These are phyloP conservation scores for Brachymystax lenok DNA, from an alignment of 2,797 vertebrate species.

Conservation along the genomic window DNA sequence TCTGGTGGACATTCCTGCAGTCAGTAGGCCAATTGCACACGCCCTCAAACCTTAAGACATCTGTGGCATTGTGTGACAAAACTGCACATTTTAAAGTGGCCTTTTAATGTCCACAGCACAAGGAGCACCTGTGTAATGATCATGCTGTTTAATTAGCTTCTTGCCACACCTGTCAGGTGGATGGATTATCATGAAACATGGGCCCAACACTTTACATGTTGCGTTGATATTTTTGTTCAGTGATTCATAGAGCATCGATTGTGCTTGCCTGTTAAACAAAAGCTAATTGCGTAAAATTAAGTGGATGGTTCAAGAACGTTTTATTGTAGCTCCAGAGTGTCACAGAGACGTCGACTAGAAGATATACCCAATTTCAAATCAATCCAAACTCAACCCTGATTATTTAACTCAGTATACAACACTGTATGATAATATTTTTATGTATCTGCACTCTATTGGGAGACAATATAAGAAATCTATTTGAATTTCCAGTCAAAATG, in stretches of 20 bases:
- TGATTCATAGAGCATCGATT: conserved; percentile 3
- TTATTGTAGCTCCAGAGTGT: neutral
- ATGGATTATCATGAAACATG: too few relatives aligned
- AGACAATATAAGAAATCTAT: conserved; percentile 2
- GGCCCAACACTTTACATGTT: too few relatives aligned
- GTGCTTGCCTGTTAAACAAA: conserved; percentile 37
- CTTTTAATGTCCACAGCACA: too few relatives aligned
- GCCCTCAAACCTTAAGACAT: too few relatives aligned
- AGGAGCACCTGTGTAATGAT: too few relatives aligned
- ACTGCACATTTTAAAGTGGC: too few relatives aligned
- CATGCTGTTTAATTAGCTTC: too few relatives aligned
- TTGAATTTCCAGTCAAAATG: conserved; percentile 12
- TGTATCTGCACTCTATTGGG: neutral
- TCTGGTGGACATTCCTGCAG: too few relatives aligned
- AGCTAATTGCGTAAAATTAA: neutral
- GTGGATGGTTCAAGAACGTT: neutral
- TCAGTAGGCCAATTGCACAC: too few relatives aligned
- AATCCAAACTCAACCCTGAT: neutral
- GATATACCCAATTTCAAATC: neutral
- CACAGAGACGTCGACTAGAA: neutral
- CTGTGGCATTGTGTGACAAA: too few relatives aligned
- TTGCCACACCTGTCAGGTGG: too few relatives aligned
- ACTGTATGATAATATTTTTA: neutral
- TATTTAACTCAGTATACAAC: neutral
- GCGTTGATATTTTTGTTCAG: too few relatives aligned